Percentiles rank a stretch among this genome's conserved stretches.
Conservation (phyloP, 2,797 vertebrate genomes). For the Muscicapa comitata region DNA sequence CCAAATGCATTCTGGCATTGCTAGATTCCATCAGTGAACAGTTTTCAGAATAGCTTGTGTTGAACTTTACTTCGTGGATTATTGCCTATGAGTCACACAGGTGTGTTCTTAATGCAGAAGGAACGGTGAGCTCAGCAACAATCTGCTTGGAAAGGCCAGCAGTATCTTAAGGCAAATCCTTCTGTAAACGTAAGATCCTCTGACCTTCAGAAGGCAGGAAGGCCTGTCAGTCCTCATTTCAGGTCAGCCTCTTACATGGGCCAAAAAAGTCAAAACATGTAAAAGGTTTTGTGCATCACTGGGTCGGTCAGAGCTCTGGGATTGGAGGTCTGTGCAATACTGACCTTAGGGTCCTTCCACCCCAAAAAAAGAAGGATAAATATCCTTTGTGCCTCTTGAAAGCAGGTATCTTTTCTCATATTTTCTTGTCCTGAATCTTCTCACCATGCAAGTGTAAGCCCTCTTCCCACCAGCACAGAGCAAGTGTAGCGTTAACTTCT, state of each 20-base stretch:
- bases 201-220: constrained; percentile 48
- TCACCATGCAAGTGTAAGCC: neutral
- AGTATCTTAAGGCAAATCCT: constrained; percentile 72
- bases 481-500: neutral
- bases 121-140: neutral
- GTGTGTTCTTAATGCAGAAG: constrained; percentile 3
- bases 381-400: neutral
- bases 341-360: neutral
- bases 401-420: neutral
- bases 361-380: neutral
- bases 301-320: neutral
- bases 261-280: constrained; percentile 25
- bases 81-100: constrained; percentile 28
- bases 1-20: neutral
- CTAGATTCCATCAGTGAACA: neutral
- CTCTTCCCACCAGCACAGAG: neutral
- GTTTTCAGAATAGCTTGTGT: neutral
- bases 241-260: constrained; percentile 29
- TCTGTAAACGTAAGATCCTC: constrained; percentile 70
- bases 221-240: constrained; percentile 69
- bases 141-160: constrained; percentile 74
- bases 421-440: neutral
- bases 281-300: neutral
- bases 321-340: neutral
- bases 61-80: neutral